Base-by-base conservation (phyloP, 2,113 vertebrate genomes). In the Gopherus flavomarginatus region DNA sequence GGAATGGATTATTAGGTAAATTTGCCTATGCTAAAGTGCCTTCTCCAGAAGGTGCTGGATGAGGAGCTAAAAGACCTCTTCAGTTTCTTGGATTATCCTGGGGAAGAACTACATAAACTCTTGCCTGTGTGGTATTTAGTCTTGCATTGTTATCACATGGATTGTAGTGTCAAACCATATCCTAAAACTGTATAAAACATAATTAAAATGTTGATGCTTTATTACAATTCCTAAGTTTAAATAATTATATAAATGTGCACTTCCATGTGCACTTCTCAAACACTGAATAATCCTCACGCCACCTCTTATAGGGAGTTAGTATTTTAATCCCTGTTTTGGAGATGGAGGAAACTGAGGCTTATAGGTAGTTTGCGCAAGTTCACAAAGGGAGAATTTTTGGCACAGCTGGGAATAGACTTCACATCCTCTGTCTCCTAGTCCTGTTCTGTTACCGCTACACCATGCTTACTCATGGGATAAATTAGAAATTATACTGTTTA, bases 311-410 rank as follows among this genome's bases (percentile, higher is more conserved):
- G 57, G 35, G 77, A 65, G 42, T 96, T 94, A 85, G 38, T 92
- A 54, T 96, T 94, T 95, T 92, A 92, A 56, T 86, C 59, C 89
- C 50, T 13, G 6, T 72, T 95, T 95, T 88, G 81, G 26, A 81
- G 56, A 11, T 44, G 87, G 77, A 83, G 87, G 79, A 21, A 78
- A 83, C 50, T 56, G 91, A 90, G n/a, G 83, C 26, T 31, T 17
- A 0, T 42, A 81, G 88, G 52, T 89, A 49, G 50, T 72, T 90
- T 92, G 79, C 29, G 84, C 11, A 9, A 31, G 88, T 78, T 85
- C 81, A 54, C 57, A 35, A 21, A 85, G 79, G 35, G 24, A n/a
- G 62, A 59, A 24, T 50, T 10, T 5, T 31, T 38, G 77, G 54
- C 69, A 38, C 4, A 31, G 3, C 27, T 94, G 57, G 59, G 42